Conservation (phyloP, 1,140 invertebrate species). For the Bombus terrestris region DNA sequence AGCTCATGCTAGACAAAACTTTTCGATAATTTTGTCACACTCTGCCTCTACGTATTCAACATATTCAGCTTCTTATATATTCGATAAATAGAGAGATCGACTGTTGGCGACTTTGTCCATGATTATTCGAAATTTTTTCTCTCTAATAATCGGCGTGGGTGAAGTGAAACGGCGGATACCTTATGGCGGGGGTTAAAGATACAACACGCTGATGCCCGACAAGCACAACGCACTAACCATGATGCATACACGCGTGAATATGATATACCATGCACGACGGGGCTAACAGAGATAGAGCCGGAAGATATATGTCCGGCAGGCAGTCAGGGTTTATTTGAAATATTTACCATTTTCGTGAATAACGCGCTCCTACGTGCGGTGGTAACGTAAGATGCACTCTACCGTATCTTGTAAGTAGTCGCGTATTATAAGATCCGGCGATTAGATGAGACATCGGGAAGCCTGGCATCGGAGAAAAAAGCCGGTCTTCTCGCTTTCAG, state of each 20-base stretch:
- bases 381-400: slow-evolving; percentile 63
- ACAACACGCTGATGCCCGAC: slow-evolving; percentile 44
- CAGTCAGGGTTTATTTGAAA: slow-evolving; percentile 67
- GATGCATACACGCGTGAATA: slow-evolving; percentile 66
- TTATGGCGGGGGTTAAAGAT: slow-evolving; percentile 34
- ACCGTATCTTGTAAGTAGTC: slow-evolving; percentile 56
- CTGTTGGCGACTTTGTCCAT: too few relatives aligned
- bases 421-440: slow-evolving; percentile 55
- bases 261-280: slow-evolving; percentile 61
- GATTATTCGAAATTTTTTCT: not conserved
- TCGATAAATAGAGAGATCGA: not conserved
- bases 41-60: not conserved
- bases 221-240: slow-evolving; percentile 57
- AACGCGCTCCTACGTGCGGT: slow-evolving; percentile 52
- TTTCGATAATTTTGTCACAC: not conserved
- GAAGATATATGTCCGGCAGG: slow-evolving; percentile 58
- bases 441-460: slow-evolving; percentile 50
- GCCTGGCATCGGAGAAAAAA: slow-evolving; percentile 10
- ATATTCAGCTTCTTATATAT: too few relatives aligned
- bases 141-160: slow-evolving; percentile 7
- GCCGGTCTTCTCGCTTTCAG: not conserved
- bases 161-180: slow-evolving; percentile 41
- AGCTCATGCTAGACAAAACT: too few relatives aligned
- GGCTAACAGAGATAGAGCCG: slow-evolving; percentile 55
- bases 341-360: slow-evolving; percentile 70